phyloP scores from a whole-genome alignment of 2,113 vertebrate species.

The Pandion haliaetus region DNA sequence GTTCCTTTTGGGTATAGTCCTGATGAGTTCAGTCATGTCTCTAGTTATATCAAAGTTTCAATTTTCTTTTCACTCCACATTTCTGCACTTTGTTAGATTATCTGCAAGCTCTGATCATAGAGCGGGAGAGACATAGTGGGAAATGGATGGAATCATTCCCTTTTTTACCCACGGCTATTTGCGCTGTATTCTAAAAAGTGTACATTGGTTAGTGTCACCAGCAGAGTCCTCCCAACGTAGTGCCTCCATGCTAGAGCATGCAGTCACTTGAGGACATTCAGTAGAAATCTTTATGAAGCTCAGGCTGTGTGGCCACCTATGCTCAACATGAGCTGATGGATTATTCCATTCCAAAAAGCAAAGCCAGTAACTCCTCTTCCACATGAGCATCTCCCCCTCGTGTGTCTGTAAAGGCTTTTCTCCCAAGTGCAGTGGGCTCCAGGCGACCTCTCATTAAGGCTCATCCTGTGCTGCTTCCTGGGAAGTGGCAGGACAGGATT shows the following conservation, averaged over 20 bases:
- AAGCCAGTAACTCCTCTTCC: neutral
- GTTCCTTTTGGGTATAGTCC: neutral
- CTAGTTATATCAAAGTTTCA: neutral
- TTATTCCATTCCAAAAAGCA: neutral
- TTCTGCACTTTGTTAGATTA: neutral
- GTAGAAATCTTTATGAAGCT: neutral
- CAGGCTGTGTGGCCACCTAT: neutral
- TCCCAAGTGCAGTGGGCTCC: neutral
- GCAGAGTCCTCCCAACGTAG: rapidly evolving
- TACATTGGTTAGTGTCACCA: neutral
- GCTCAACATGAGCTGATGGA: neutral
- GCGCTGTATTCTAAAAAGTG: neutral
- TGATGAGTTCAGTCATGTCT: neutral
- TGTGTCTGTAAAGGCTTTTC: rapidly evolving
- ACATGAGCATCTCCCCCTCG: rapidly evolving
- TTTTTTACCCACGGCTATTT: neutral
- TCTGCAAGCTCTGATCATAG: neutral
- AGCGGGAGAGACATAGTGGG: neutral
- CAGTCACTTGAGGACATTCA: neutral
- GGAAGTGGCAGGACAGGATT: neutral
- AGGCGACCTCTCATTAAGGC: rapidly evolving
- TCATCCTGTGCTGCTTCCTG: rapidly evolving
- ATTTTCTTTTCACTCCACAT: neutral
- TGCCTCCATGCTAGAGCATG: neutral
- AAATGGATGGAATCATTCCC: neutral